These are phyloP conservation scores for Uloborus diversus DNA, from an alignment of 1,140 invertebrate genomes.

Conservation along the genomic window DNA sequence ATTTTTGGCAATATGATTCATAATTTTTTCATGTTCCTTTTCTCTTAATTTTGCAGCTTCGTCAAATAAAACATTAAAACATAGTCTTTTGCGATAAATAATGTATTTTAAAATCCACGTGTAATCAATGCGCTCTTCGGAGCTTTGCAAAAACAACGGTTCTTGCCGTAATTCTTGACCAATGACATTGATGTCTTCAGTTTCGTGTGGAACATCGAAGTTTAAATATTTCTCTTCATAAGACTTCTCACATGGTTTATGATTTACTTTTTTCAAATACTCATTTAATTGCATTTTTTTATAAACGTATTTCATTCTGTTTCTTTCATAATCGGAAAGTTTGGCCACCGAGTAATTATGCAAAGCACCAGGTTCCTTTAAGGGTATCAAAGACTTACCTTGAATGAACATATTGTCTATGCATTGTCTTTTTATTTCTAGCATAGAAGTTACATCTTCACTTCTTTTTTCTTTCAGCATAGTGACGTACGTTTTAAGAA, in stretches of 20 bases:
- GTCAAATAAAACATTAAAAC: constrained; percentile 20
- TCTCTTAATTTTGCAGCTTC: not conserved
- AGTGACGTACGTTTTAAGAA: not conserved
- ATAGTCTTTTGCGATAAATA: constrained; percentile 3
- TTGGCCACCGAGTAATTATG: constrained; percentile 16
- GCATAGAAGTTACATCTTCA: not conserved
- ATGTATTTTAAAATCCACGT: constrained; percentile 13
- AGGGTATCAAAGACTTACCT: constrained; percentile 11
- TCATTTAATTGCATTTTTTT: not conserved
- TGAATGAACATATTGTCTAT: constrained; percentile 5
- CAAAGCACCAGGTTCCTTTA: not conserved
- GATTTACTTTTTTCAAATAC: not conserved
- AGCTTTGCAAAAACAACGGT: not conserved
- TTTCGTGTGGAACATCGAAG: not conserved
- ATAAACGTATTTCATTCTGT: not conserved
- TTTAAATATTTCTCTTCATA: not conserved
- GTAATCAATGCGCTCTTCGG: constrained; percentile 26
- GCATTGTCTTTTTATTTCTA: not conserved
- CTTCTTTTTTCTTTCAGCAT: not conserved
- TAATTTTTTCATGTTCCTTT: constrained; percentile 3
- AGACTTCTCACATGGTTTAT: not conserved
- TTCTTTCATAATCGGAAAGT: not conserved
- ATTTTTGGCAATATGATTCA: not conserved
- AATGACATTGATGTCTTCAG: not conserved
- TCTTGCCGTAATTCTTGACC: not conserved